A percentile compares a stretch with the other conserved stretches of the same genome.
Evolutionary conservation across 2,113 vertebrate genomes (phyloP).

Genomic region (Carlito syrichta): DNA sequence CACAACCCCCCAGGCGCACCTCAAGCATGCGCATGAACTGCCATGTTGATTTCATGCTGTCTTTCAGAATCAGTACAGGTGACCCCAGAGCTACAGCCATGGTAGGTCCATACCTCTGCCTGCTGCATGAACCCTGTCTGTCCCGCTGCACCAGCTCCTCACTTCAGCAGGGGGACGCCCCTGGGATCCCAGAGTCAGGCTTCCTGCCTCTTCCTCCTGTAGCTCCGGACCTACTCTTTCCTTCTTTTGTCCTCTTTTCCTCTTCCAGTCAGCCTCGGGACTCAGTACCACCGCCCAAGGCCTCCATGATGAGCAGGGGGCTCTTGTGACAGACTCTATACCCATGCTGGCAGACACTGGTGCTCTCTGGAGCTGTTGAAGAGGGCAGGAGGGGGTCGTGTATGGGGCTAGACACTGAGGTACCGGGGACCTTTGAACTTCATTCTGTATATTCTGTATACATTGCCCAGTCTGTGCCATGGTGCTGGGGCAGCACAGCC

Average conservation of each 20-base stretch:
- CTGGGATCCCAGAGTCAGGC: slow-evolving; percentile 51
- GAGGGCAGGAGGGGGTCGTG: neutral
- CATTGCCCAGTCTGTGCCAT: neutral
- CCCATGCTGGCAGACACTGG: neutral
- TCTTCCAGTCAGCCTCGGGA: slow-evolving; percentile 62
- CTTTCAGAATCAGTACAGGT: slow-evolving; percentile 99
- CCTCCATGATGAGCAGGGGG: slow-evolving; percentile 25
- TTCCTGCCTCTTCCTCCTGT: slow-evolving; percentile 1
- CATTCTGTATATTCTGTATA: neutral
- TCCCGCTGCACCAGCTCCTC: slow-evolving; percentile 78
- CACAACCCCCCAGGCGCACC: slow-evolving; percentile 70
- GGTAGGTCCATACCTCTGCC: slow-evolving; percentile 89
- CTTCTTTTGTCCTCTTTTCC: slow-evolving; percentile 53
- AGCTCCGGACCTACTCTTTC: slow-evolving; percentile 57
- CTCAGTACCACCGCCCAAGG: slow-evolving; percentile 56
- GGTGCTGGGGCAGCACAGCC: neutral
- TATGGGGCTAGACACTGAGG: neutral
- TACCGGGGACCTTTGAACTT: neutral
- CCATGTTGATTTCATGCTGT: slow-evolving; percentile 93
- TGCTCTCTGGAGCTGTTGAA: neutral
- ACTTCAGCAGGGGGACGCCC: neutral
- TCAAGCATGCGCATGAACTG: slow-evolving; percentile 82
- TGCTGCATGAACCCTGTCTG: slow-evolving; percentile 81
- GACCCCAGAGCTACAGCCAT: slow-evolving; percentile 94
- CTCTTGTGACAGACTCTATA: slow-evolving; percentile 25